phyloP scores from a whole-genome alignment of 2,113 vertebrate genomes.

The Platysteira castanea region DNA sequence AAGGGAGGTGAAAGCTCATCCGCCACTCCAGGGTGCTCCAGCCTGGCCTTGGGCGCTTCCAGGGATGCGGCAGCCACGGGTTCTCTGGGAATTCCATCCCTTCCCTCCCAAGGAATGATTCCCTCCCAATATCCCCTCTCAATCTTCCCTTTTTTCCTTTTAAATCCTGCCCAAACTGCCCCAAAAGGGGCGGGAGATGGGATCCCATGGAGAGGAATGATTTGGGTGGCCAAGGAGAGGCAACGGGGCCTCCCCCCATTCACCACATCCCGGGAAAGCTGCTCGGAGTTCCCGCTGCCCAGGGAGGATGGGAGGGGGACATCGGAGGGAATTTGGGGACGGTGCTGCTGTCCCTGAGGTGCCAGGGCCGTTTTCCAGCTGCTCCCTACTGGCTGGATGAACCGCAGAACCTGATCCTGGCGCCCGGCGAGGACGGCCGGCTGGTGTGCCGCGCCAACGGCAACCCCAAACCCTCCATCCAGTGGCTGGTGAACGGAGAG shows the following conservation, averaged over 20 bases:
- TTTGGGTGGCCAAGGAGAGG: neutral
- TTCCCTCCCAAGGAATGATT: neutral
- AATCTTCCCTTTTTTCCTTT: neutral
- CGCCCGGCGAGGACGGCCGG: constrained; percentile 87
- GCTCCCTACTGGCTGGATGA: constrained; percentile 95
- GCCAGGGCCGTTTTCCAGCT: constrained; percentile 69
- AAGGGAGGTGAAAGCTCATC: neutral
- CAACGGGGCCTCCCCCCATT: no score
- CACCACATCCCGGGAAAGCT: fast-evolving
- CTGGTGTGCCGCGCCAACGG: constrained; percentile 92
- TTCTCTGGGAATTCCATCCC: neutral
- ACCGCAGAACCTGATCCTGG: constrained; percentile 89
- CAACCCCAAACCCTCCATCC: constrained; percentile 90
- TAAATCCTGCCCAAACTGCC: neutral
- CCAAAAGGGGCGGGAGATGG: fast-evolving
- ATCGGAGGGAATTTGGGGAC: neutral
- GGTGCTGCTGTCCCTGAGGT: neutral
- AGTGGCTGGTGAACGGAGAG: constrained; percentile 90
- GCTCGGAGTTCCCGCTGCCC: fast-evolving
- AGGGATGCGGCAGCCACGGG: neutral
- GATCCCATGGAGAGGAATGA: fast-evolving
- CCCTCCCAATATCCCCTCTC: neutral
- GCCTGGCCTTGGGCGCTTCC: fast-evolving
- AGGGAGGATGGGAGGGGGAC: neutral
- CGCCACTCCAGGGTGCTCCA: neutral